Evolutionary conservation across 2,113 vertebrate species (phyloP), one percentile per base, ranked within the genome.

Genomic region (Calyptomena viridis): DNA sequence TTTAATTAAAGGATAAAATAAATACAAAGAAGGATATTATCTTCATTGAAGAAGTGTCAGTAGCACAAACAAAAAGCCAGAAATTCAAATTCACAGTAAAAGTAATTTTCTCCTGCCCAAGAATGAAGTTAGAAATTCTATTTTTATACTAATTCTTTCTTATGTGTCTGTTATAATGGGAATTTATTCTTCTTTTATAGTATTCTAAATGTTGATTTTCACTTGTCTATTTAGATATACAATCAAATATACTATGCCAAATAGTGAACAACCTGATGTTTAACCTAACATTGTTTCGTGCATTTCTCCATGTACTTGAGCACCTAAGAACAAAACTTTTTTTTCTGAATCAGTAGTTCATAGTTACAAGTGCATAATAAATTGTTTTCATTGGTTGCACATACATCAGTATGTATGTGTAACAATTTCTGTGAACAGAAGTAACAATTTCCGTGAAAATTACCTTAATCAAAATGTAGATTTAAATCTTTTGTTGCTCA

Each of bases 1-100:
- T 85, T 63, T 89, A 66, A 66, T 91, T 89, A 84, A 81, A 76
- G 17, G 53, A 50, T 42, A 56, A 84, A 93, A 91, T 37, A 81
- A 81, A 53, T 63, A 55, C 50, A 11, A 77, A 74, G 20, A 60
- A 92, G 46, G 35, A 62, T 80, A 30, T 28, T 16, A 9, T 62
- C 59, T 90, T 86, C 52, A 84, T 5, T 67, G 60, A 71, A 66
- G 35, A 93, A 84, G 13, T 67, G 27, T 69, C 64, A 67, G 18
- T 52, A 87, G 37, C 21, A 15, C 24, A 79, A 17, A 31, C 14
- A 66, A 74, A 96, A 50, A 55, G 24, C 12, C 25, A 82, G 21
- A 87, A 93, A 75, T 89, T 84, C 33, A 72, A 52, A 76, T 72
- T 63, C 67, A 52, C 39, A 47, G 21, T 47, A 64, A 30, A 47